phyloP scores from a whole-genome alignment of 2,888 invertebrate species.

The Pandemis heparana region DNA sequence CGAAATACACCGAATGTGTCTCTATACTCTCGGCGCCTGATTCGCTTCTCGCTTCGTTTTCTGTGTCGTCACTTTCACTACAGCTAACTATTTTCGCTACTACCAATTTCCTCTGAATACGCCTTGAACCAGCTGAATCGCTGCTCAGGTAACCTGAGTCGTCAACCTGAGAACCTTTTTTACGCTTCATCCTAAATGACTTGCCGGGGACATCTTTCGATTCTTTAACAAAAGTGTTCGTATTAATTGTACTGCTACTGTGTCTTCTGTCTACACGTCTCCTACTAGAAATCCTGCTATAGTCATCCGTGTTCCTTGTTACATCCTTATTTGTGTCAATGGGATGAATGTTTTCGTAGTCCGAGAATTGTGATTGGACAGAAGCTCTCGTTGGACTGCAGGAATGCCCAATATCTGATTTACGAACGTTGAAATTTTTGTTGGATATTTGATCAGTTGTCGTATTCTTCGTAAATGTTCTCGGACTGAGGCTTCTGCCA shows the following conservation, averaged over 20 bases:
- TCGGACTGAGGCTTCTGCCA: conserved; percentile 87
- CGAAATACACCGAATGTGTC: conserved; percentile 94
- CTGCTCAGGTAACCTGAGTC: conserved; percentile 95
- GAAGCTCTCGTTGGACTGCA: conserved; percentile 81
- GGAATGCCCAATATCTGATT: conserved; percentile 64
- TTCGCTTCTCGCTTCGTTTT: conserved; percentile 93
- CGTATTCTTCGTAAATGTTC: conserved; percentile 65
- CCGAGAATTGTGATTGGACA: conserved; percentile 81
- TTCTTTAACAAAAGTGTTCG: conserved; percentile 73
- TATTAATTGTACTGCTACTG: conserved; percentile 60
- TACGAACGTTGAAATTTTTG: conserved; percentile 58
- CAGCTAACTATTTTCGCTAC: conserved; percentile 85
- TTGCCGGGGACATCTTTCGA: conserved; percentile 60
- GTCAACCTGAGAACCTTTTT: conserved; percentile 81
- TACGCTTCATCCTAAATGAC: conserved; percentile 65
- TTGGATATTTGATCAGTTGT: conserved; percentile 55
- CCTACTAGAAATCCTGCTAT: conserved; percentile 61
- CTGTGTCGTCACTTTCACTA: conserved; percentile 92
- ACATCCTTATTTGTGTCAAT: conserved; percentile 45
- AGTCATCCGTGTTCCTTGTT: conserved; percentile 53
- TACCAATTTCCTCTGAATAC: conserved; percentile 72
- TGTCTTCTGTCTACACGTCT: conserved; percentile 55
- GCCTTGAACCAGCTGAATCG: conserved; percentile 88
- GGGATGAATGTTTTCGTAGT: conserved; percentile 74
- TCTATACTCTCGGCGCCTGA: conserved; percentile 95